phyloP scores from a whole-genome alignment of 2,888 invertebrate species.

The Cotesia congregata region DNA sequence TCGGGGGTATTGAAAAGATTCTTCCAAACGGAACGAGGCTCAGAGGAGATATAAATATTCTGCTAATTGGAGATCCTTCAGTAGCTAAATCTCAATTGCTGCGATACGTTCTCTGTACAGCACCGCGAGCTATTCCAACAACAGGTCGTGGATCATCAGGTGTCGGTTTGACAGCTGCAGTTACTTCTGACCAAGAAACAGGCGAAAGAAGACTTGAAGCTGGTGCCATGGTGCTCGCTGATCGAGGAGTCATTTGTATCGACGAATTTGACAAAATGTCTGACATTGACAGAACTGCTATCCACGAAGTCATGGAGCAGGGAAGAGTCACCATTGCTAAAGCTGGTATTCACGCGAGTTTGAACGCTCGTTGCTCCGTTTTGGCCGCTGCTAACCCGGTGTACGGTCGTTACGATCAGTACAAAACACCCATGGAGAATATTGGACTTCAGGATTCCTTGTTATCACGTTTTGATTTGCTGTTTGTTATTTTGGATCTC shows the following conservation, averaged over 20 bases:
- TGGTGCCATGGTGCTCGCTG: slow-evolving; percentile 99
- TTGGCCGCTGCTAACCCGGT: slow-evolving; percentile 99
- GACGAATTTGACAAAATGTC: slow-evolving; percentile 99
- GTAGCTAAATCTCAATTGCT: slow-evolving; percentile 98
- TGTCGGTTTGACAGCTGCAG: slow-evolving; percentile 98
- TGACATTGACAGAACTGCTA: slow-evolving; percentile 98
- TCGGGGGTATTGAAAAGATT: slow-evolving; percentile 96
- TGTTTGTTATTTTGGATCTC: slow-evolving; percentile 97
- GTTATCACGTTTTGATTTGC: slow-evolving; percentile 96
- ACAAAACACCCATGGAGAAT: slow-evolving; percentile 99
- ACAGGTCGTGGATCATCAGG: slow-evolving; percentile 98
- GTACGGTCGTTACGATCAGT: slow-evolving; percentile 97
- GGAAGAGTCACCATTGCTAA: slow-evolving; percentile 98
- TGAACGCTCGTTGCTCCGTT: slow-evolving; percentile 98
- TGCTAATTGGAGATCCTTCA: slow-evolving; percentile 98
- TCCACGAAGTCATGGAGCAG: slow-evolving; percentile 99
- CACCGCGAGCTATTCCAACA: slow-evolving; percentile 96
- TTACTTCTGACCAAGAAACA: slow-evolving; percentile 95
- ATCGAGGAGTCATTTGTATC: slow-evolving; percentile 96
- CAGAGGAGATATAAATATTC: slow-evolving; percentile 90
- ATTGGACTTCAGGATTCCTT: slow-evolving; percentile 98
- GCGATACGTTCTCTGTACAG: slow-evolving; percentile 93
- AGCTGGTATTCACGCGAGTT: slow-evolving; percentile 97
- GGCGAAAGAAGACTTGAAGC: slow-evolving; percentile 92
- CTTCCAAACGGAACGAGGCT: slow-evolving; percentile 92